Evolutionary conservation across 2,797 vertebrate species (phyloP), one percentile per base, ranked within the genome.

Genomic region (Sylvia borin): DNA sequence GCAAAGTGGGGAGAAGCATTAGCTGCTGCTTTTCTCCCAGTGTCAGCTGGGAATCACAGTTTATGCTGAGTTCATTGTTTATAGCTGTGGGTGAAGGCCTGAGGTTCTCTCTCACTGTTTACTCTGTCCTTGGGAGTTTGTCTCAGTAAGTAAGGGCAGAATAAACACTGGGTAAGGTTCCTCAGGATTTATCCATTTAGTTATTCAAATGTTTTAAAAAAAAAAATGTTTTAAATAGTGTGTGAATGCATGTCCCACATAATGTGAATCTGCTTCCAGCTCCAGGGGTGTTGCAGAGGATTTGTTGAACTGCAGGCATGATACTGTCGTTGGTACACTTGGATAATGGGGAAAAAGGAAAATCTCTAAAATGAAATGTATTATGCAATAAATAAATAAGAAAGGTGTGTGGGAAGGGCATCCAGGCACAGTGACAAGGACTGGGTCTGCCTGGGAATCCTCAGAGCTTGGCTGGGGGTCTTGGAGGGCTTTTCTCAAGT

Each of bases 11-110:
- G 36, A 83, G 80, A 94, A 60, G 70, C 53, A 38, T 85, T 45
- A 57, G 34, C 48, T 87, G 96, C 88, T 90, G 77, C 75, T 84
- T 79, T 90, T 80, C 25, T 82, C 90, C 79, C 74, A 74, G 34
- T 27, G 42, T 88, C 82, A 74, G 55, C 66, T 7, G 71, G 71
- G 92, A 91, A 66, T 88, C 87, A 19, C 66, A 76, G 83, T 88
- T 95, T 85, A 20, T 94, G 88, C 93, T 85, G 95, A 96, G 74
- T 86, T 96, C 93, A 80, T 95, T 96, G 96, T 96, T 97, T 96
- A 92, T 93, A 79, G 87, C 80, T 84, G 68, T 77, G 96, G 76
- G 85, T 92, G 71, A 95, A 94, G 93, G 91, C 88, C 88, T 94
- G 93, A 95, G 85, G 71, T 96, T 40, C 40, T 47, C 83, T 79